Percentiles rank a stretch among this genome's conserved stretches.
Evolutionary conservation across 64 coral and sea anemone species (phyloP).

Genomic region (Dendronephthya gigantea): DNA sequence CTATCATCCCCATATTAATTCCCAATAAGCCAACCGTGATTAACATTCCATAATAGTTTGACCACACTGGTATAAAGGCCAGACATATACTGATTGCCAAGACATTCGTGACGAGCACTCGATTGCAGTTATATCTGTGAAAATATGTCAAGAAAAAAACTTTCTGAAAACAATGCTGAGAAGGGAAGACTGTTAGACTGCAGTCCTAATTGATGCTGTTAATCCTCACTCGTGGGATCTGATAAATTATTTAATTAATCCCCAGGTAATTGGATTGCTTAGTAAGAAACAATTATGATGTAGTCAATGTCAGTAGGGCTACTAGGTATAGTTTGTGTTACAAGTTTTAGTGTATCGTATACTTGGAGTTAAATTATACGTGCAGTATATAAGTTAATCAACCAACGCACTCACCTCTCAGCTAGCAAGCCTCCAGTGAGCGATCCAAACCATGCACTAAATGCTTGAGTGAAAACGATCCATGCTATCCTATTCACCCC

Average conservation of each 20-base stretch:
- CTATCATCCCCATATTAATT: conserved; percentile 90
- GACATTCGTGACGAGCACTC: conserved; percentile 61
- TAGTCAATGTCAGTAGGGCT: too few species aligned
- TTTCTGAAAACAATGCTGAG: neutral
- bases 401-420: conserved; percentile 44
- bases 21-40: conserved; percentile 71
- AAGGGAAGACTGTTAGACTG: too few species aligned
- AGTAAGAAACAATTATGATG: too few species aligned
- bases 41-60: conserved; percentile 60
- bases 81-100: conserved; percentile 60
- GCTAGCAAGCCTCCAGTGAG: conserved; percentile 69
- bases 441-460: conserved; percentile 75
- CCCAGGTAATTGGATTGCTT: too few species aligned
- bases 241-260: too few species aligned
- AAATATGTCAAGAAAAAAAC: neutral
- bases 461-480: conserved; percentile 82
- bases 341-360: too few species aligned
- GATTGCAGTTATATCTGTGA: conserved; percentile 67
- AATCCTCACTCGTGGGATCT: too few species aligned
- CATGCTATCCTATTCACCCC: conserved; percentile 61
- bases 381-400: too few species aligned
- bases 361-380: too few species aligned
- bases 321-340: too few species aligned
- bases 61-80: conserved; percentile 68
- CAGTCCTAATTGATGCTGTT: too few species aligned